These are phyloP conservation scores for Leistus spinibarbis DNA, from an alignment of 2,888 invertebrate genomes.

Conservation along the genomic window DNA sequence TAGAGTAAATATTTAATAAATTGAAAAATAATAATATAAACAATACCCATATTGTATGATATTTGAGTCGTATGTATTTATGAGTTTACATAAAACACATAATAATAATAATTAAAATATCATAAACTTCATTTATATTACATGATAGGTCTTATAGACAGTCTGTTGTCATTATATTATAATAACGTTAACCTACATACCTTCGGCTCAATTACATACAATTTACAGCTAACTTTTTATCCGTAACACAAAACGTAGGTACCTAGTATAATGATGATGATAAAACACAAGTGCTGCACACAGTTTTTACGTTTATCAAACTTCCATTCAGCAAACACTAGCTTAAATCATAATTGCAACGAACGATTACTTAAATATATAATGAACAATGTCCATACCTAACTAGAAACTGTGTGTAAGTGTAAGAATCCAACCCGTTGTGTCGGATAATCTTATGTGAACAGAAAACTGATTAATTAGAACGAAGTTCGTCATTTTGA, in stretches of 20 bases:
- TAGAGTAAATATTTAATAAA: too few species aligned
- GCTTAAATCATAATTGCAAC: background rate
- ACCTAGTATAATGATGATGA: background rate
- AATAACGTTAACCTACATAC: slow-evolving; percentile 16
- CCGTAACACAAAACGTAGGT: background rate
- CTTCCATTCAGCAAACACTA: background rate
- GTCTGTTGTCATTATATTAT: background rate
- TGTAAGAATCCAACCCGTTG: too few species aligned
- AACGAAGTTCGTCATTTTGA: too few species aligned
- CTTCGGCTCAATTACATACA: slow-evolving; percentile 3
- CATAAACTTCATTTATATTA: background rate
- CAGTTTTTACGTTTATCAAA: background rate
- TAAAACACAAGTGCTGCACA: background rate
- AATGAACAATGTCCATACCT: background rate
- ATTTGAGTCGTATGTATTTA: too few species aligned
- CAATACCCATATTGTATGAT: too few species aligned
- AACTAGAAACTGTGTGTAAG: too few species aligned
- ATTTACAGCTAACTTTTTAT: slow-evolving; percentile 1
- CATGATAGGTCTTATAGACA: background rate
- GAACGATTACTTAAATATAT: background rate
- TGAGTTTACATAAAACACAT: too few species aligned
- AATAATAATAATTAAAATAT: too few species aligned
- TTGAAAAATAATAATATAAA: too few species aligned
- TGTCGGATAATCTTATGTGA: too few species aligned
- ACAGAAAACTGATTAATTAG: too few species aligned